phyloP scores from a whole-genome alignment of 1,140 invertebrate genomes.

The Tetragnatha versicolor region DNA sequence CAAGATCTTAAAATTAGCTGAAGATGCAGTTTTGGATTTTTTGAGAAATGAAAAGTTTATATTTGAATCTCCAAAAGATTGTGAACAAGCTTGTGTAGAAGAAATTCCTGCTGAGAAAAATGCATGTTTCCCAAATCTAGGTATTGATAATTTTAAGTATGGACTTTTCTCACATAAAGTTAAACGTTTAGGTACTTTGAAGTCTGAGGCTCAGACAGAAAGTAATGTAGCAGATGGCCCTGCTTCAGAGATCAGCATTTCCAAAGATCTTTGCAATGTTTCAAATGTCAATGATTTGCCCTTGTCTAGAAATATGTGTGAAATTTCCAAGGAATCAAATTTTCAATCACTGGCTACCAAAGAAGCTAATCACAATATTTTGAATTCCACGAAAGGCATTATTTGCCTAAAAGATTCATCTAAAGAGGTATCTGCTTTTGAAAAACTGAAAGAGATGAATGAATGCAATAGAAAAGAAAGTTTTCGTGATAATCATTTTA shows the following conservation, averaged over 20 bases:
- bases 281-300: too few relatives aligned
- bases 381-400: not conserved
- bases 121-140: not conserved
- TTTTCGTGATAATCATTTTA: not conserved
- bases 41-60: constrained; percentile 40
- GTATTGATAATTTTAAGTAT: constrained; percentile 18
- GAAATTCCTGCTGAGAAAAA: not conserved
- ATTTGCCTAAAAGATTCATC: not conserved
- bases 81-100: not conserved
- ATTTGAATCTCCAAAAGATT: not conserved
- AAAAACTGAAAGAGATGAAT: not conserved
- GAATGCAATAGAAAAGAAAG: not conserved
- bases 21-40: constrained; percentile 66
- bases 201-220: not conserved
- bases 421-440: not conserved
- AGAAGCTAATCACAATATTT: too few relatives aligned
- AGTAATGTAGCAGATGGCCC: too few relatives aligned
- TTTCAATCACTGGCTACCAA: not conserved
- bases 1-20: constrained; percentile 66
- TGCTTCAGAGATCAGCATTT: too few relatives aligned
- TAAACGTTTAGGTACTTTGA: not conserved
- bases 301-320: too few relatives aligned
- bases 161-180: constrained; percentile 45
- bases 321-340: too few relatives aligned
- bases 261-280: not conserved